Evolutionary conservation across 64 coral and sea anemone species (phyloP).

Genomic region (Cladopsammia gracilis): DNA sequence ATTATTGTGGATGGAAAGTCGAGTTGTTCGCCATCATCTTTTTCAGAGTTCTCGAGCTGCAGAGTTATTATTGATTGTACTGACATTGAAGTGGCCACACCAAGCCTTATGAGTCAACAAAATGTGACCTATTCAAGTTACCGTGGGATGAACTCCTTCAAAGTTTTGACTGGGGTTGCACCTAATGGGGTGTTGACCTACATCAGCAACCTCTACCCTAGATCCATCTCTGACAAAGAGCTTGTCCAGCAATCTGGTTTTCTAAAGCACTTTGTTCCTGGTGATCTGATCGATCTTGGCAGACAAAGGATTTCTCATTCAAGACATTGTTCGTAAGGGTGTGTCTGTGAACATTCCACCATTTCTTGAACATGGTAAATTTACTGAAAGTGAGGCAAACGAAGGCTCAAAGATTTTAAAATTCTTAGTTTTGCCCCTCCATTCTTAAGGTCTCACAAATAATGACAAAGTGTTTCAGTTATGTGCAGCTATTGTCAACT

Average conservation of each 20-base stretch:
- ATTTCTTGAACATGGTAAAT: no score
- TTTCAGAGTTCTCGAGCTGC: slow-evolving; percentile 9
- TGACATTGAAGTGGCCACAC: slow-evolving; percentile 6
- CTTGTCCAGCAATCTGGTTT: slow-evolving; percentile 24
- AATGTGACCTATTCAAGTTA: slow-evolving; percentile 32
- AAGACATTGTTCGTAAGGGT: slow-evolving; percentile 18
- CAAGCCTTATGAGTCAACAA: slow-evolving; percentile 40
- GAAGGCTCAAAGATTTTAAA: slow-evolving; percentile 50
- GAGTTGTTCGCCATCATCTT: slow-evolving; percentile 37
- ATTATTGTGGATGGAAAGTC: slow-evolving; percentile 64
- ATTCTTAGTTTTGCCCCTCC: slow-evolving; percentile 30
- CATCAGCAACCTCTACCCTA: slow-evolving; percentile 22
- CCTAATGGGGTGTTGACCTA: slow-evolving; percentile 16
- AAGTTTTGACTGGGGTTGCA: slow-evolving; percentile 23
- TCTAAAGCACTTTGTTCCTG: slow-evolving; percentile 6
- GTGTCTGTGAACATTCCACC: slow-evolving; percentile 43
- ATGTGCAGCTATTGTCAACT: slow-evolving; percentile 41
- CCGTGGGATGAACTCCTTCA: slow-evolving; percentile 43
- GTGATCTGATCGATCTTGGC: not conserved
- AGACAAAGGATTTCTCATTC: no score
- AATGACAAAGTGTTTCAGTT: slow-evolving; percentile 38
- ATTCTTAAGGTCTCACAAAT: slow-evolving; percentile 11
- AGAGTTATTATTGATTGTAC: slow-evolving; percentile 45
- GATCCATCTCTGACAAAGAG: slow-evolving; percentile 41
- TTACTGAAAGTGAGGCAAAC: no score